Percentiles rank a stretch among this genome's conserved stretches.
These are phyloP conservation scores for Neoscelio sp. DNA, from an alignment of 2,888 invertebrate genomes.

Conservation along the genomic window DNA sequence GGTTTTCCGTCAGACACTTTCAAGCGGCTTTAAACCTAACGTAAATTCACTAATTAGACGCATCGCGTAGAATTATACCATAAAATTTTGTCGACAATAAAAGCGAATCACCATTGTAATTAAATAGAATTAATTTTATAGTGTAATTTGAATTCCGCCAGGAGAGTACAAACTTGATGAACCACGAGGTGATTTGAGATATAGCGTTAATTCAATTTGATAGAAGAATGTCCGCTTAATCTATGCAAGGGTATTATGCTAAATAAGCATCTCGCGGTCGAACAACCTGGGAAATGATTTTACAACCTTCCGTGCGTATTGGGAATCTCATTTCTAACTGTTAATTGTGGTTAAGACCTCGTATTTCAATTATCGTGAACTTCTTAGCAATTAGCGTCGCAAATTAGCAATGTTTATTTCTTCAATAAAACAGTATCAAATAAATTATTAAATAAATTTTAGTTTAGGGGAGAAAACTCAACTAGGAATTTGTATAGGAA, in stretches of 20 bases:
- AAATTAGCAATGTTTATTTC: too few relatives aligned
- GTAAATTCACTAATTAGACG: constrained; percentile 8
- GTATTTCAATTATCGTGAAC: constrained; percentile 39
- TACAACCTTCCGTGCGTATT: background rate
- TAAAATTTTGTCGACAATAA: constrained; percentile 38
- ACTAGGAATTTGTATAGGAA: too few relatives aligned
- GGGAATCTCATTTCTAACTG: constrained; percentile 53
- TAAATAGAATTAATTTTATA: constrained; percentile 46
- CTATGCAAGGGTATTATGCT: constrained; percentile 23
- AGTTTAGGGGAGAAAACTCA: too few relatives aligned
- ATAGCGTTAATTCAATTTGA: constrained; percentile 28
- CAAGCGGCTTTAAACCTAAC: background rate
- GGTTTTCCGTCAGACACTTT: too few relatives aligned
- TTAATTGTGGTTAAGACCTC: constrained; percentile 49
- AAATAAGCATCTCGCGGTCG: constrained; percentile 28
- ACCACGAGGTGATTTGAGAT: background rate
- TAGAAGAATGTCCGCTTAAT: constrained; percentile 19
- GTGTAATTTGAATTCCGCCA: constrained; percentile 18
- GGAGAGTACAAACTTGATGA: constrained; percentile 17
- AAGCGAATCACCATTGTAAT: constrained; percentile 26
- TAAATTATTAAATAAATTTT: too few relatives aligned
- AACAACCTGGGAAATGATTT: constrained; percentile 25
- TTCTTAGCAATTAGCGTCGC: constrained; percentile 29
- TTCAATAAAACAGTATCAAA: too few relatives aligned
- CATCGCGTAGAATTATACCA: constrained; percentile 1